These are phyloP conservation scores for Heteropelma amictum DNA, from an alignment of 2,888 invertebrate genomes.

Conservation along the genomic window DNA sequence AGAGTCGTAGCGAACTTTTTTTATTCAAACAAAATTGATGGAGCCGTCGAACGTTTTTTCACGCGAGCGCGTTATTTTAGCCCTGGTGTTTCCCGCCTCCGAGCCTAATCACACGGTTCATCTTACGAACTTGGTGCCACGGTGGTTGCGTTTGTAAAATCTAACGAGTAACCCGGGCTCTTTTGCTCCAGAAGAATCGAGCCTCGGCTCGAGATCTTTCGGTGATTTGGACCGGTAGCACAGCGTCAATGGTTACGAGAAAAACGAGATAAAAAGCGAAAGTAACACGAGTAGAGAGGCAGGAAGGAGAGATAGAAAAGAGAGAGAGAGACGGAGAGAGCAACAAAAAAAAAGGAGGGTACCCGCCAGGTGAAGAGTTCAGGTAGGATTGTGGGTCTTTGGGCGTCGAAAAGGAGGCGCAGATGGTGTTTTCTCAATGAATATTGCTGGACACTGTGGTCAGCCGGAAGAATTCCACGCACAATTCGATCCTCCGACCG, in stretches of 20 bases:
- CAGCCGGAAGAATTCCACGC: slow-evolving; percentile 38
- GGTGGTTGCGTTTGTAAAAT: neutral
- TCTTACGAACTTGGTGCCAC: neutral
- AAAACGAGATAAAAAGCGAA: slow-evolving; percentile 53
- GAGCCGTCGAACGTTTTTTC: no score
- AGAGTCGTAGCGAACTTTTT: no score
- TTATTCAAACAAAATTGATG: no score
- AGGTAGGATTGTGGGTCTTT: slow-evolving; percentile 42
- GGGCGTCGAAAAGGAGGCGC: slow-evolving; percentile 17
- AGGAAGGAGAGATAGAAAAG: neutral
- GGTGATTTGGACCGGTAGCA: slow-evolving; percentile 46
- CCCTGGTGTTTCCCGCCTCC: no score
- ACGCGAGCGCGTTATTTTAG: no score
- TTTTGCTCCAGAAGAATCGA: neutral
- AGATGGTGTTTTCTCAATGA: slow-evolving; percentile 44
- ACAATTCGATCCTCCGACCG: slow-evolving; percentile 21
- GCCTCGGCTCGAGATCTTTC: slow-evolving; percentile 1
- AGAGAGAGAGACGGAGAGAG: neutral
- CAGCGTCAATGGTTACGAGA: slow-evolving; percentile 44
- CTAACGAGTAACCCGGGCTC: neutral
- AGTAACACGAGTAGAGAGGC: slow-evolving; percentile 26
- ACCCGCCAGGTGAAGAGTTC: slow-evolving; percentile 54
- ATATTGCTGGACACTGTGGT: slow-evolving; percentile 48
- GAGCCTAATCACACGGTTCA: slow-evolving; percentile 12
- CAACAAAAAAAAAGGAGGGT: neutral